phyloP scores from a whole-genome alignment of 2,888 invertebrate species.

The Philopedon plagiatum region DNA sequence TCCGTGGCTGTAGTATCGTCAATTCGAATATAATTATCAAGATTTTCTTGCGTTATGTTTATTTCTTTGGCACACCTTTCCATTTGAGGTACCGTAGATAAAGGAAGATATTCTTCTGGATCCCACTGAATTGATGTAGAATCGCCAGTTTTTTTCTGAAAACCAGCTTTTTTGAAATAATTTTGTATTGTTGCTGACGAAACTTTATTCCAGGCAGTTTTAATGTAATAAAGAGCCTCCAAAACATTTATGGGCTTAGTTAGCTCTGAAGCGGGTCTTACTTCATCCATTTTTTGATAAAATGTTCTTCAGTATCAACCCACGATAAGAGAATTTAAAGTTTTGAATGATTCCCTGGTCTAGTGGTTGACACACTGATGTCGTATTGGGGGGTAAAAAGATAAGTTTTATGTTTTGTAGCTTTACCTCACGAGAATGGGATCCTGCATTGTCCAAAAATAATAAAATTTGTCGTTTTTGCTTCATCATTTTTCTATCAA shows the following conservation, averaged over 20 bases:
- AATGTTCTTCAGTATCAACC: constrained; percentile 27
- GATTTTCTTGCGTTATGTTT: constrained; percentile 8
- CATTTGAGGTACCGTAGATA: constrained; percentile 1
- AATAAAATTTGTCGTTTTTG: too few relatives aligned
- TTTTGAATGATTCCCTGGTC: too few relatives aligned
- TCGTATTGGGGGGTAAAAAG: constrained; percentile 33
- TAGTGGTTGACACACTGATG: constrained; percentile 31
- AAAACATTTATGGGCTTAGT: constrained; percentile 21
- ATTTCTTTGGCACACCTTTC: constrained; percentile 4
- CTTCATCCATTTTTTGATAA: constrained; percentile 32
- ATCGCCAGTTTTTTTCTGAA: constrained; percentile 23
- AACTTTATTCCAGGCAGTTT: constrained; percentile 33
- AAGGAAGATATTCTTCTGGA: constrained; percentile 4
- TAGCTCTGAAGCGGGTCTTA: too few relatives aligned
- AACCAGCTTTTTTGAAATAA: constrained; percentile 41
- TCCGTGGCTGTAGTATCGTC: too few relatives aligned
- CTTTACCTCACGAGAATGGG: constrained; percentile 44
- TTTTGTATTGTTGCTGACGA: constrained; percentile 33
- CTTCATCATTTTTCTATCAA: too few relatives aligned
- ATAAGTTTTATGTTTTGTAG: constrained; percentile 30
- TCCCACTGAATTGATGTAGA: constrained; percentile 21
- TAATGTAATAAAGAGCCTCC: constrained; percentile 28
- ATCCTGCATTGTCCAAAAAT: too few relatives aligned
- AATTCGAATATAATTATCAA: too few relatives aligned
- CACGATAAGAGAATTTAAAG: constrained; percentile 25